Base-by-base conservation (phyloP, 2,113 vertebrate species). In the Xenopus borealis region DNA sequence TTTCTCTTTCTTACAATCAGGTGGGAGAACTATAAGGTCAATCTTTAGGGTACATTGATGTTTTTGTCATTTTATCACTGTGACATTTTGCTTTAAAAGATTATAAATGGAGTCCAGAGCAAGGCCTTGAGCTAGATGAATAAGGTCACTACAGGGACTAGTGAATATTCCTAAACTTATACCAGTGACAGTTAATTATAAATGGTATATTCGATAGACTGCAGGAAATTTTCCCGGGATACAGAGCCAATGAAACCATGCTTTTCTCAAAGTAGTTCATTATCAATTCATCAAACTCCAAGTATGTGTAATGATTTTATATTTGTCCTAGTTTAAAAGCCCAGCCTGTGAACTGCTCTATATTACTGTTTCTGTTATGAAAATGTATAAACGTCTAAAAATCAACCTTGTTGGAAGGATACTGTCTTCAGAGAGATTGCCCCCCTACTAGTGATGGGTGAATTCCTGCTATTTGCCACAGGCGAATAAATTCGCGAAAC, bases 61-160 rank as follows among this genome's bases (percentile, higher is more conserved):
- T 57, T 61, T 59, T 61, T 20, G 50, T 40, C 33, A 23, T 17
- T 71, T 27, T 62, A 27, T 62, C 44, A 62, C 12, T 17, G 72
- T 78, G 81, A 78, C 74, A 77, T 81, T 79, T 82, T 64, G 20
- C 74, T 17, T 47, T 2, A 23, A 8, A 46, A 67, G 45, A 16
- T 78, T 76, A 46, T 78, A 73, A 59, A 79, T 55, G 0, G 0
- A 72, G 72, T 40, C 68, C 30, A 19, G 71, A 65, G 75, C 0
- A 0, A 79, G 63, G 65, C 79, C 18, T 58, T 50, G 62, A 74
- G 62, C 80, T 77, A 72, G 79, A 82, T 75, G 71, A 79, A 76
- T 27, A 0, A 0, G 0, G 45, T 75, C 64, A 75, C 71, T 73
- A 72, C 64, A 82, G 80, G 68, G 72, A 80, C 76, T 79, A 79